Base-by-base conservation (phyloP, 2,113 vertebrate species). In the Pluvianellus socialis region DNA sequence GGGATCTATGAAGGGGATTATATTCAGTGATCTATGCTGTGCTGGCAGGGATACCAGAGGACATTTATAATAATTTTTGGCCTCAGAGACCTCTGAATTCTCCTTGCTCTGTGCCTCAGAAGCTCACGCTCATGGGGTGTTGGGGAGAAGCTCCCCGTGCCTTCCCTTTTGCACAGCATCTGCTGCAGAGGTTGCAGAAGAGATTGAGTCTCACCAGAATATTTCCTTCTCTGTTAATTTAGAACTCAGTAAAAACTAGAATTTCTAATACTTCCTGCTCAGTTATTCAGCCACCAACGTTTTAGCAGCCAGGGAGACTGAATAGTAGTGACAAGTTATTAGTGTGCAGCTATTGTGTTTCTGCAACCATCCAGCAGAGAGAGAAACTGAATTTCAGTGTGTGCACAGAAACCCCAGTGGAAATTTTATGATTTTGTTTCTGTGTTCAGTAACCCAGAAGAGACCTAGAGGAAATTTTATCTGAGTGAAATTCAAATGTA, bases 51-150 rank as follows among this genome's bases (percentile, higher is more conserved):
- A 38, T 44, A 45, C 21, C 47, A 75, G 56, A 85, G n/a, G 35
- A 74, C 33, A 70, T 14, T 6, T 70, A 22, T 23, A 16, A 35
- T 44, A 30, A 56, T 33, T 86, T 71, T 33, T 56, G 49, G 7
- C 27, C 61, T 67, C 18, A 52, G 68, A 81, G 16, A 59, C 52
- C 17, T 77, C 32, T 20, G 40, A 63, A n/a, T 26, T 90, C 17
- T 79, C 30, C 49, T 52, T 73, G 24, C 13, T 70, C 45, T 66
- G 15, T 71, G 35, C 10, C 35, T 55, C 42, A 80, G 71, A 79
- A n/a, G 27, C 12, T 86, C 68, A 22, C 0, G 1, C 3, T 58
- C 9, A 21, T 3, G 6, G 16, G 2, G 3, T 49, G 4, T 17
- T 67, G 38, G 20, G 16, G 4, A 0, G 12, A 67, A 28, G 30